These are phyloP conservation scores for Malthinus seriepunctatus DNA, from an alignment of 2,888 invertebrate genomes.

Conservation along the genomic window DNA sequence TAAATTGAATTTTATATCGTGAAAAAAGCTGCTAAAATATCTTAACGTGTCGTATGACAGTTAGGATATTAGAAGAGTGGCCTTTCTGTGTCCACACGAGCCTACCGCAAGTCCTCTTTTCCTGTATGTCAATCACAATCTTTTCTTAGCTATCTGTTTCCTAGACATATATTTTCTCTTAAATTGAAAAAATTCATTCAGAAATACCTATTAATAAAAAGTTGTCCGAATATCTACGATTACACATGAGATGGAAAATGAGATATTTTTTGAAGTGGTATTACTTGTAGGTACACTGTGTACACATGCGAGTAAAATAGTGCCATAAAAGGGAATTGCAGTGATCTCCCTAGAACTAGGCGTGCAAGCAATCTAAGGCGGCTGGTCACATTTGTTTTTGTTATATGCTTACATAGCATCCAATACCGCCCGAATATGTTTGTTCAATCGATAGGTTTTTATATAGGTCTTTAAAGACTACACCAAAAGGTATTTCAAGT, in stretches of 20 bases:
- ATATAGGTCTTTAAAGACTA: conserved; percentile 23
- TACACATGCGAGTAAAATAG: conserved; percentile 27
- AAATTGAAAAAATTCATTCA: conserved; percentile 1
- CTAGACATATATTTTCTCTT: conserved; percentile 19
- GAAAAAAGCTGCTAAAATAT: conserved; percentile 5
- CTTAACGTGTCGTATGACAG: conserved; percentile 28
- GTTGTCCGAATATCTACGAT: no score
- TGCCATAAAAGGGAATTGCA: conserved; percentile 34
- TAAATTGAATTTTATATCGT: conserved; percentile 5
- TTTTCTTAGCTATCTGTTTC: conserved; percentile 24
- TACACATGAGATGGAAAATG: neutral
- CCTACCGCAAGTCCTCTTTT: conserved; percentile 29
- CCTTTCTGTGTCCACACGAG: conserved; percentile 26
- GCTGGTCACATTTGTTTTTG: conserved; percentile 50
- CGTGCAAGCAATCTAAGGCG: conserved; percentile 48
- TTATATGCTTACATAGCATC: conserved; percentile 50
- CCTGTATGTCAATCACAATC: conserved; percentile 33
- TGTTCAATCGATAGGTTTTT: conserved; percentile 44
- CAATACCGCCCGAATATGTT: conserved; percentile 48
- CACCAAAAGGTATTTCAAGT: conserved; percentile 21
- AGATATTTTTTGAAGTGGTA: conserved; percentile 18
- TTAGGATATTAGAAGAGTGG: conserved; percentile 32
- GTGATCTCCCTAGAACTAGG: conserved; percentile 40
- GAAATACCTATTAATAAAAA: neutral
- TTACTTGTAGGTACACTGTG: conserved; percentile 24